Evolutionary conservation across 2,888 invertebrate species (phyloP).

Genomic region (Meta bourneti): DNA sequence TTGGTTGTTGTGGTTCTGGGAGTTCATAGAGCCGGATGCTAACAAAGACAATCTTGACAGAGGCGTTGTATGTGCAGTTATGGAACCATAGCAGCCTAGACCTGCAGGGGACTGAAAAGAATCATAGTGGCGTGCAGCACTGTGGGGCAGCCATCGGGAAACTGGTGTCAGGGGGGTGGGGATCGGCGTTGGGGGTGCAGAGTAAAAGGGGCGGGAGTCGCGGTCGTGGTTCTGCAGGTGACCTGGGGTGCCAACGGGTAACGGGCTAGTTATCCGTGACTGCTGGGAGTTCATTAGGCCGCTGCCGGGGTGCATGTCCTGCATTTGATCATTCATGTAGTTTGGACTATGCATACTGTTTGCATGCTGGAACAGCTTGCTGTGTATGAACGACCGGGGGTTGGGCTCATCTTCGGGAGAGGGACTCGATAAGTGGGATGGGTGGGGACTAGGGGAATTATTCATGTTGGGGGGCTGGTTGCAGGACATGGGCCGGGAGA

Average conservation of each 20-base stretch:
- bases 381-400: constrained; percentile 58
- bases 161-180: constrained; percentile 77
- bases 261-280: constrained; percentile 63
- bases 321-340: constrained; percentile 69
- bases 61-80: constrained; percentile 74
- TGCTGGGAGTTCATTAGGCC: constrained; percentile 64
- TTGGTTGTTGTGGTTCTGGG: constrained; percentile 62
- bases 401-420: constrained; percentile 72
- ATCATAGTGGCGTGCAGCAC: constrained; percentile 69
- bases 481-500: constrained; percentile 71
- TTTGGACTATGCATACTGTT: constrained; percentile 67
- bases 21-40: constrained; percentile 72
- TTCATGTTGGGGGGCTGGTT: constrained; percentile 49
- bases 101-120: constrained; percentile 71
- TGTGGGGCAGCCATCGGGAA: constrained; percentile 75
- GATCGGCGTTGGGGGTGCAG: constrained; percentile 77
- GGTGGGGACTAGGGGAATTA: constrained; percentile 74
- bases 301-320: constrained; percentile 55
- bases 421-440: constrained; percentile 74
- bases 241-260: constrained; percentile 45
- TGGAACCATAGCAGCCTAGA: constrained; percentile 72
- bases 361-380: constrained; percentile 70
- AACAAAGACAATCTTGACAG: constrained; percentile 74
- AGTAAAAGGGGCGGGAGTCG: constrained; percentile 77
- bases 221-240: constrained; percentile 70